phyloP scores from a whole-genome alignment of 2,113 vertebrate species.

The Nesoenas mayeri region DNA sequence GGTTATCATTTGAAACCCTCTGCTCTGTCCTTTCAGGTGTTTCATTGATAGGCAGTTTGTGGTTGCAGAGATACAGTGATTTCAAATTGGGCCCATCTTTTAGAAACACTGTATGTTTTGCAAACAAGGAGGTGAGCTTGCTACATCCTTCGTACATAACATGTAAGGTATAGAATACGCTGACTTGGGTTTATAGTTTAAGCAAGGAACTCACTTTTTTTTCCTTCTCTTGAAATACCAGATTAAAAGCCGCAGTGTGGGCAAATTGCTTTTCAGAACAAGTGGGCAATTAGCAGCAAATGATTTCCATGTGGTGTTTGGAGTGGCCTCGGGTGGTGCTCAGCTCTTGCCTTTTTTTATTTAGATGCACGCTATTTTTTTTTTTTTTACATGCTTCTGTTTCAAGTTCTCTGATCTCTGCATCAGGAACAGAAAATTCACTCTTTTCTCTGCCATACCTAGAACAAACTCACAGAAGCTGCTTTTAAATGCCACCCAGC shows the following conservation, averaged over 20 bases:
- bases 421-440: background rate
- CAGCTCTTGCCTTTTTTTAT: background rate
- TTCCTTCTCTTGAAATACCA: background rate
- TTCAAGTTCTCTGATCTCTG: background rate
- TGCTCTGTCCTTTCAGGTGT: too few species aligned
- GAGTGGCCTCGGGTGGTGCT: background rate
- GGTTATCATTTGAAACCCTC: too few species aligned
- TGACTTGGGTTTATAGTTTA: background rate
- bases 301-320: background rate
- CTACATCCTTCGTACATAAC: background rate
- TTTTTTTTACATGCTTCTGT: background rate
- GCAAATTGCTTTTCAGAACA: background rate
- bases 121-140: background rate
- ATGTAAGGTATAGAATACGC: background rate
- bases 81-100: too few species aligned
- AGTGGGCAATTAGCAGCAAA: background rate
- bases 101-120: background rate
- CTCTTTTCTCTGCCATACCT: background rate
- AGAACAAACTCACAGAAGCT: background rate
- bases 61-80: too few species aligned
- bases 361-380: background rate
- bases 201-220: background rate
- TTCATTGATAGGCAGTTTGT: too few species aligned
- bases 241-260: fast-evolving
- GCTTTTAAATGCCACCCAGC: background rate